Percentiles rank a stretch among this genome's conserved stretches.
Conservation (phyloP, 2,113 vertebrate genomes). For the Phocoena phocoena region DNA sequence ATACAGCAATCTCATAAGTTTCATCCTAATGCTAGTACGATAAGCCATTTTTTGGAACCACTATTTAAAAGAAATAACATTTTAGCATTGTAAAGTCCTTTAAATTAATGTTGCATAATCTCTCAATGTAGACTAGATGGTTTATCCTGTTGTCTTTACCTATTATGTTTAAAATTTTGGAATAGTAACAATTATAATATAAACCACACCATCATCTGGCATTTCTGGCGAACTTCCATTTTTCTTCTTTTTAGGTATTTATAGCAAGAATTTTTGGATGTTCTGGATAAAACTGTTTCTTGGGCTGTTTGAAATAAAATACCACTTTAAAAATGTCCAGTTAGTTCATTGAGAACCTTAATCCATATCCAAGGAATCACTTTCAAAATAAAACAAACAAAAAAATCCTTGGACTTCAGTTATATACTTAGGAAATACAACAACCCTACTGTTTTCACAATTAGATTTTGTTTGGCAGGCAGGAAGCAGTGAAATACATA, state of each 20-base stretch:
- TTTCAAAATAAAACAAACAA: constrained; percentile 30
- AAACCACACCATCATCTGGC: constrained; percentile 36
- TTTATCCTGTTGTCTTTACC: constrained; percentile 50
- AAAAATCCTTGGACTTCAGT: constrained; percentile 36
- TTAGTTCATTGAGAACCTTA: constrained; percentile 54
- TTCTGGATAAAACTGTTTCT: constrained; percentile 18
- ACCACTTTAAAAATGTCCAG: constrained; percentile 40
- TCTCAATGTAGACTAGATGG: background rate
- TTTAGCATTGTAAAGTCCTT: constrained; percentile 1
- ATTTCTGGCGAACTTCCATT: constrained; percentile 48
- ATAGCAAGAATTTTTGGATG: constrained; percentile 38
- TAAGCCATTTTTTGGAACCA: background rate
- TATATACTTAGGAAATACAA: constrained; percentile 15
- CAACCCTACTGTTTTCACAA: constrained; percentile 47
- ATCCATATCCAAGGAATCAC: constrained; percentile 22
- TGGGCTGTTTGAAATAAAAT: constrained; percentile 53
- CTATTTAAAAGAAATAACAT: constrained; percentile 25
- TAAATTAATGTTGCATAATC: constrained; percentile 13
- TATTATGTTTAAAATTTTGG: constrained; percentile 37
- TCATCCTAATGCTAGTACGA: background rate
- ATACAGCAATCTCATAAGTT: background rate
- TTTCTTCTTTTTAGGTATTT: constrained; percentile 50
- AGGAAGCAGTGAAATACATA: constrained; percentile 44
- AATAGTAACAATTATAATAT: constrained; percentile 35
- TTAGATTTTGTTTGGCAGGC: constrained; percentile 61